A percentile compares a stretch with the other conserved stretches of the same genome.
phyloP scores from a whole-genome alignment of 1,140 invertebrate genomes.

The Pseudomyrmex flavicornis region DNA sequence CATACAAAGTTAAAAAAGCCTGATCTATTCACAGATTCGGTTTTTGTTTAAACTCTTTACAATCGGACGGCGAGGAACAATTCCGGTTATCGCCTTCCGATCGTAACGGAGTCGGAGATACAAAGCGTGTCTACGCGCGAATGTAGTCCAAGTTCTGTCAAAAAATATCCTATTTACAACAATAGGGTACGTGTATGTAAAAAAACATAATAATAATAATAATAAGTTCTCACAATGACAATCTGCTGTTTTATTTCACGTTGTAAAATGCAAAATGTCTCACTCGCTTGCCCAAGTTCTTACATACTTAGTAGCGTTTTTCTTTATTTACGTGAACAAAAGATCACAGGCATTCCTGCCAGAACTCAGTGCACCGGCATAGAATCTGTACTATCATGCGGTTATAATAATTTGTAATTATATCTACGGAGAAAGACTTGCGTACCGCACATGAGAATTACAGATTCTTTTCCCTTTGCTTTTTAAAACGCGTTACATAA shows the following conservation, averaged over 20 bases:
- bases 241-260: conserved; percentile 17
- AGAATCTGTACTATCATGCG: neutral
- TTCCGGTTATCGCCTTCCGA: too few relatives aligned
- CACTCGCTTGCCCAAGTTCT: neutral
- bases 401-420: neutral
- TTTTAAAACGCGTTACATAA: neutral
- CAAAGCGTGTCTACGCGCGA: conserved; percentile 64
- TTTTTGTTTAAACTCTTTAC: conserved; percentile 22
- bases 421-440: conserved; percentile 9
- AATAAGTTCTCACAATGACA: conserved; percentile 8
- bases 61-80: too few relatives aligned
- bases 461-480: neutral
- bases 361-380: neutral
- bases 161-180: conserved; percentile 74
- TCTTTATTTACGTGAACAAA: neutral
- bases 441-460: neutral
- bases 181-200: conserved; percentile 27
- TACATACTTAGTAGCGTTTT: neutral
- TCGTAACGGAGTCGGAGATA: conserved; percentile 13
- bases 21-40: conserved; percentile 41
- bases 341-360: neutral
- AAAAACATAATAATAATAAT: conserved; percentile 5
- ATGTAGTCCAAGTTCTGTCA: conserved; percentile 66
- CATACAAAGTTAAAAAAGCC: conserved; percentile 76
- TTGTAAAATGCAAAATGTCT: neutral